Base-by-base conservation (phyloP, 2,888 invertebrate genomes). In the Philaethria dido region DNA sequence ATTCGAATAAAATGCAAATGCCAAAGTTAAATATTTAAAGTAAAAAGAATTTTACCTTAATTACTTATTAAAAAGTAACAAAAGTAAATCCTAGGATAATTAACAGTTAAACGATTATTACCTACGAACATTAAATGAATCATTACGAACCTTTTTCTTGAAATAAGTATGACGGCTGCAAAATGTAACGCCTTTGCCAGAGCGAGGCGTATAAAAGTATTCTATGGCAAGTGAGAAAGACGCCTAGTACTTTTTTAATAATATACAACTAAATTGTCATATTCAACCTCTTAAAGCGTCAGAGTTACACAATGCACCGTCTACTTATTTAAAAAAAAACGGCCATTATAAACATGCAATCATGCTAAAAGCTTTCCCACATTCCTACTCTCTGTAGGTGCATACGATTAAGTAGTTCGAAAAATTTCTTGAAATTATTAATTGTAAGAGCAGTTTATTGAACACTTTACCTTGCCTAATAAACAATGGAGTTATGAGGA, bases 301-400 rank as follows among this genome's bases (percentile, higher is more conserved):
- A 11, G 29, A n/a, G n/a, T 11, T 0, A 29, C 25, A 33, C 2
- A 29, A 45, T 3, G 29, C 3, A 47, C 18, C 62, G 65, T 68
- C 64, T 60, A 72, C 69, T 70, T 72, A 73, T 69, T 70, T 61
- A 62, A 66, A 69, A 65, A 62, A 66, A 50, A 74, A 69, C 65
- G 72, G 71, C 73, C 77, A 73, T 77, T 75, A 78, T 73, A 72
- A 74, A 77, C 87, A 84, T 86, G 73, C 81, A 78, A 85, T 90
- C 89, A 88, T 88, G 91, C 91, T 90, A 85, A 80, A 83, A 78
- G 90, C 89, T 91, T 90, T 65, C 68, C 72, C 74, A 75, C 75
- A 75, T 73, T 78, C 85, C 88, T 89, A 86, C 87, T 80, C 80
- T 75, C 77, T 76, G 85, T 88, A 85, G 84, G 85, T 84, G 82